Evolutionary conservation across 2,113 vertebrate genomes (phyloP).

Genomic region (Anser brachyrhynchus): DNA sequence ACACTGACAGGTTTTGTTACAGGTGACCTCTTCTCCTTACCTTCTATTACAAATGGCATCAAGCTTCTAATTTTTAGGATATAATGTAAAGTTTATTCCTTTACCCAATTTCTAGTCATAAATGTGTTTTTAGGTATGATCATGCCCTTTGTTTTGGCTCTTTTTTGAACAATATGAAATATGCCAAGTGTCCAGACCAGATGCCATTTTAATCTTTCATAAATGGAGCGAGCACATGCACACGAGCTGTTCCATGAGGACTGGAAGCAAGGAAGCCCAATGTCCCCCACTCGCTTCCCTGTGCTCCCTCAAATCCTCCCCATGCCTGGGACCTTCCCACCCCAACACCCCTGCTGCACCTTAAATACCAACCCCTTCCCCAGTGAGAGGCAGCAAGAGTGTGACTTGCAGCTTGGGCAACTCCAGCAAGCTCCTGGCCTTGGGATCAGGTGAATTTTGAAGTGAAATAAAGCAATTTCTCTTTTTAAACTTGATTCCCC

Average conservation of each 20-base stretch:
- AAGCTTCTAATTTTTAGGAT: background rate
- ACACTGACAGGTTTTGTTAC: background rate
- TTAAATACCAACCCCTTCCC: background rate
- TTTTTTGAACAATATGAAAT: background rate
- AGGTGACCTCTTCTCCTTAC: background rate
- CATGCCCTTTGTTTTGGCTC: background rate
- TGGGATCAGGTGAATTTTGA: background rate
- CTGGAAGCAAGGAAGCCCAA: background rate
- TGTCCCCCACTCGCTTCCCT: fast-evolving
- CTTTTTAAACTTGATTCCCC: background rate
- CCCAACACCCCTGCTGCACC: background rate
- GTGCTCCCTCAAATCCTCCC: background rate
- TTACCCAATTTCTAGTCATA: background rate
- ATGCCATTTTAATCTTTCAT: background rate
- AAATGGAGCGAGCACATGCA: background rate
- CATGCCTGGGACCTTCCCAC: background rate
- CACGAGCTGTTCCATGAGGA: background rate
- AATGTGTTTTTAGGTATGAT: background rate
- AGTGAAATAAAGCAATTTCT: background rate
- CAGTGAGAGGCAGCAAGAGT: background rate
- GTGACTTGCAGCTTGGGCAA: background rate
- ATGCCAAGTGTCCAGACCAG: background rate
- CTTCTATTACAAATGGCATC: background rate
- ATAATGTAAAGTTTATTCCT: background rate
- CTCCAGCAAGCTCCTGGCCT: background rate